These are phyloP conservation scores for Paramacrobiotus metropolitanus DNA, from an alignment of 1,140 invertebrate species.

Conservation along the genomic window DNA sequence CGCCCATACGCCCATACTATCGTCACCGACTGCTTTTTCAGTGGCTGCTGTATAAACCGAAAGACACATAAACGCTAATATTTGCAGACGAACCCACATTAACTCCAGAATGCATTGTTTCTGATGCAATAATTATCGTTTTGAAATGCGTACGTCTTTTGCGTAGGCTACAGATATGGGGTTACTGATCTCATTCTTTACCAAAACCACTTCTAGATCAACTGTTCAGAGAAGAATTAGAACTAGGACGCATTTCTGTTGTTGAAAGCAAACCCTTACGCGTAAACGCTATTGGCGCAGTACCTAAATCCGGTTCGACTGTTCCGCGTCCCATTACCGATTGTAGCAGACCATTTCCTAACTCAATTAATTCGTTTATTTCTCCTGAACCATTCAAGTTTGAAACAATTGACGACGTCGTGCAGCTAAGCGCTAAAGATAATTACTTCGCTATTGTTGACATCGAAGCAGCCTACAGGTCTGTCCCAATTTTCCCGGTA, in stretches of 20 bases:
- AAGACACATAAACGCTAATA: too few species aligned
- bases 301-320: background rate
- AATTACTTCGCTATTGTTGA: background rate
- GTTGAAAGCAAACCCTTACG: background rate
- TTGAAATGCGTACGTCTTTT: too few species aligned
- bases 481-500: background rate
- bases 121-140: too few species aligned
- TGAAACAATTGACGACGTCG: background rate
- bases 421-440: background rate
- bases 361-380: background rate
- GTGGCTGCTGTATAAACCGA: too few species aligned
- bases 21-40: too few species aligned
- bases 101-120: too few species aligned
- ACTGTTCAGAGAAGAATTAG: too few species aligned
- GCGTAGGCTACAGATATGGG: too few species aligned
- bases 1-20: too few species aligned
- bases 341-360: background rate
- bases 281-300: background rate
- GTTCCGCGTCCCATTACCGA: background rate
- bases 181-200: too few species aligned
- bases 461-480: background rate
- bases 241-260: background rate
- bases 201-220: background rate
- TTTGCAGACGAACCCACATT: too few species aligned
- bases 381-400: background rate